Conservation (phyloP, 2,113 vertebrate genomes). For the Pelvicachromis taeniatus region DNA sequence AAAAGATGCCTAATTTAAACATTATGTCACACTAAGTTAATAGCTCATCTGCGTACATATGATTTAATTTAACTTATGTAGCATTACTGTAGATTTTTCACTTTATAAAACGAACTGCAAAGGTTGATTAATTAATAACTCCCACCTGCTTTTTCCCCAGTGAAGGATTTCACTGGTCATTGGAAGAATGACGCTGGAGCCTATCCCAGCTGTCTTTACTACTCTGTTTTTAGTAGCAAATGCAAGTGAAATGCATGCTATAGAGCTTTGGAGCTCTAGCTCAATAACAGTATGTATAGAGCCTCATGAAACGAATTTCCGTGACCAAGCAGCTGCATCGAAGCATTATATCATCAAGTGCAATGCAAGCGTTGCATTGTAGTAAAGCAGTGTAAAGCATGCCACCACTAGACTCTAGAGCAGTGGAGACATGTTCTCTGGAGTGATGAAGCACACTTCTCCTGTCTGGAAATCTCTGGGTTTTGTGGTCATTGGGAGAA, state of each 20-base stretch:
- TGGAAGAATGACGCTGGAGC: no score
- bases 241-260: neutral
- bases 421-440: neutral
- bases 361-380: neutral
- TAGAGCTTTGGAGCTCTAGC: neutral
- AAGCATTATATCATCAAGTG: neutral
- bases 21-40: neutral
- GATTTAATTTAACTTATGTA: neutral
- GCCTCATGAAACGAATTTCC: neutral
- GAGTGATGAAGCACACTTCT: neutral
- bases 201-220: no score
- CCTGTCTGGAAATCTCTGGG: neutral
- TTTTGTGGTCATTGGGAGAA: neutral
- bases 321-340: neutral
- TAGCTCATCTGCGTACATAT: neutral
- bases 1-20: fast-evolving
- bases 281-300: neutral
- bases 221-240: neutral
- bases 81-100: fast-evolving
- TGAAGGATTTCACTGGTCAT: no score
- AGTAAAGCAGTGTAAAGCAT: neutral
- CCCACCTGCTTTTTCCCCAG: neutral
- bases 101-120: fast-evolving
- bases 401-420: neutral
- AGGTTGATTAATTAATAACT: neutral